Evolutionary conservation across 53 echinoderm and acorn worm species (phyloP), one percentile per base, ranked within the genome.

Genomic region (Patiria pectinifera): DNA sequence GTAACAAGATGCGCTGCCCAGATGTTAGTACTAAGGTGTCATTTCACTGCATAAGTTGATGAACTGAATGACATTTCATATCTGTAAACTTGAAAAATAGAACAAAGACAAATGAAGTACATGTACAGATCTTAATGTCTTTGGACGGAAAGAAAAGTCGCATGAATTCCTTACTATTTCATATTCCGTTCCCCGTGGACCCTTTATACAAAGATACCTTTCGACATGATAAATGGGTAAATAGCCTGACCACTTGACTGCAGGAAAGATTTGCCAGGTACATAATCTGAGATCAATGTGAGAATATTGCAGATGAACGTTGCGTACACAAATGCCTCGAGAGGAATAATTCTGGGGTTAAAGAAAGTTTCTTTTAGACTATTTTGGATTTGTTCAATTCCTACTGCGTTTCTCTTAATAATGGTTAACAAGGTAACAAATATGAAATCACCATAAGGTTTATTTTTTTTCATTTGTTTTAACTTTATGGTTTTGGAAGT

Each of bases 1-100:
- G 86, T 63, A 45, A 44, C 2, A 46, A 69, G 69, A 80, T 43
- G 45, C 19, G 90, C 47, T 81, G 80, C 22, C 59, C 80, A 90
- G 80, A 80, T 90, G 90, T 90, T 13, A 74, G 8, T 4, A 24
- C 22, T 23, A 22, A 16, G 66, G 66, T 66, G 66, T 66, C 14
- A 66, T 66, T 14, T 66, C 66, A 15, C 19, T 0, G 19, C 15
- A 66, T 66, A 66, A 16, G 10, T 66, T 18, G 19, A 66, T 66
- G 19, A 66, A 66, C 15, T 66, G 66, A 66, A 66, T 66, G 66
- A 18, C 66, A 18, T 66, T 66, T 66, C 66, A 7, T 66, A 66
- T 66, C 19, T 66, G 15, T 66, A 66, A 66, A 53, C 53, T 53
- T 53, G 53, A 53, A 5, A 53, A 66, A 4, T 13, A 11, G 10